phyloP scores from a whole-genome alignment of 2,888 invertebrate species.

The Agriopis marginaria region DNA sequence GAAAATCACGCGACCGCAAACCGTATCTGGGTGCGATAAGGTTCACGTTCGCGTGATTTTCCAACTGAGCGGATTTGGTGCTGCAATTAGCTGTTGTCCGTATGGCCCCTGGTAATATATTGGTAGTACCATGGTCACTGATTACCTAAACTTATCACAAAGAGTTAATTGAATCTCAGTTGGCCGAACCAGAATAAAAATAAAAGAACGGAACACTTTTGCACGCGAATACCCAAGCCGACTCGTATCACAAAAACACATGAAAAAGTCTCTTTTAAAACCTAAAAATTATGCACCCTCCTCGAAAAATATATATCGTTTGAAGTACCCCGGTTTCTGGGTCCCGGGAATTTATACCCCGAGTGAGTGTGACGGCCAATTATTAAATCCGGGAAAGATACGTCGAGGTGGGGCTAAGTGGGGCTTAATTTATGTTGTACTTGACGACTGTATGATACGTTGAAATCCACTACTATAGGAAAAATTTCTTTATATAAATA shows the following conservation, averaged over 20 bases:
- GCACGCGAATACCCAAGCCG: not conserved
- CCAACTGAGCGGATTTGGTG: too few species aligned
- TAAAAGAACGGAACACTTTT: not conserved
- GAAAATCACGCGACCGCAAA: too few species aligned
- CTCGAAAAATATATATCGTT: conserved; percentile 38
- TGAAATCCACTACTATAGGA: not conserved
- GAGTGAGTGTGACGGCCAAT: conserved; percentile 57
- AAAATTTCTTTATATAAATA: too few species aligned
- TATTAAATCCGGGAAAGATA: conserved; percentile 56
- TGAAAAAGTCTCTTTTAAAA: conserved; percentile 24
- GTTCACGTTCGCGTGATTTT: too few species aligned
- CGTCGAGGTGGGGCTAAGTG: conserved; percentile 54
- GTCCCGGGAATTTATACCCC: conserved; percentile 44
- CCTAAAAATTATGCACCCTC: conserved; percentile 39
- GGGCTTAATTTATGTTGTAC: conserved; percentile 45
- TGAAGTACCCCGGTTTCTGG: conserved; percentile 38
- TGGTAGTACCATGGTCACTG: too few species aligned
- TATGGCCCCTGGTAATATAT: too few species aligned
- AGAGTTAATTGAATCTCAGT: too few species aligned
- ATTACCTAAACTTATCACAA: too few species aligned
- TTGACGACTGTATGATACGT: not conserved
- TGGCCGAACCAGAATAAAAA: too few species aligned
- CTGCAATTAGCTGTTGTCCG: too few species aligned
- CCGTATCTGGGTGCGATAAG: too few species aligned
- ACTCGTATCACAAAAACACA: conserved; percentile 16